Base-by-base conservation (phyloP, 1,140 invertebrate genomes). In the Rhyzopertha dominica region DNA sequence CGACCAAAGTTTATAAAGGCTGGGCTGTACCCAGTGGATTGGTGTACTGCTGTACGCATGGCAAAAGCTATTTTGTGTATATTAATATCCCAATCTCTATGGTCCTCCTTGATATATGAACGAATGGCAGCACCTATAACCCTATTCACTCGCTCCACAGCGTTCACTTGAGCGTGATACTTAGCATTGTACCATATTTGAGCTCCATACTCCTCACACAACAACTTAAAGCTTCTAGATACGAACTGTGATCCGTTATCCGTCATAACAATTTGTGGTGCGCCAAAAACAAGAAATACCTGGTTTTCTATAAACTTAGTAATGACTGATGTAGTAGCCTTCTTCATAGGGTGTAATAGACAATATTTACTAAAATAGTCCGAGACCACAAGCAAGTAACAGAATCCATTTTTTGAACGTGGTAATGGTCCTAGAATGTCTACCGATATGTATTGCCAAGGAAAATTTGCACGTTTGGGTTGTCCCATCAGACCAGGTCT, bases 11-110 rank as follows among this genome's bases (percentile, higher is more conserved):
- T 14, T 13, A 39, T 12, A 39, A 12, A 26, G 12, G 29, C 31
- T 4, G 60, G 62, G 5, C 54, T 56, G 24, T 38, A 55, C 17
- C 47, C 40, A 0, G 62, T 62, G 0, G 43, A 37, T 17, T 58
- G 53, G 40, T 58, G 46, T 0, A 49, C 47, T 1, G 50, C 47
- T 2, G 61, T 61, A 30, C 57, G 49, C 3, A 57, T 43, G 7
- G 58, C 61, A 13, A 51, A 49, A 0, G 43, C 49, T 17, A 54
- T 39, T 7, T 44, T 30, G 4, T 16, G 28, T 1, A 63, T 39
- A 41, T 55, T 13, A 22, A 45, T 31, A 38, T 54, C 56, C 61
- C 61, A 63, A 8, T 34, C 38, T 9, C 31, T 36, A 28, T 64
- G 59, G 30, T 59, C 52, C 12, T 43, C 8, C 49, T n/a, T n/a